Conservation (phyloP, 2,797 vertebrate genomes). For the Halcyon badia region DNA sequence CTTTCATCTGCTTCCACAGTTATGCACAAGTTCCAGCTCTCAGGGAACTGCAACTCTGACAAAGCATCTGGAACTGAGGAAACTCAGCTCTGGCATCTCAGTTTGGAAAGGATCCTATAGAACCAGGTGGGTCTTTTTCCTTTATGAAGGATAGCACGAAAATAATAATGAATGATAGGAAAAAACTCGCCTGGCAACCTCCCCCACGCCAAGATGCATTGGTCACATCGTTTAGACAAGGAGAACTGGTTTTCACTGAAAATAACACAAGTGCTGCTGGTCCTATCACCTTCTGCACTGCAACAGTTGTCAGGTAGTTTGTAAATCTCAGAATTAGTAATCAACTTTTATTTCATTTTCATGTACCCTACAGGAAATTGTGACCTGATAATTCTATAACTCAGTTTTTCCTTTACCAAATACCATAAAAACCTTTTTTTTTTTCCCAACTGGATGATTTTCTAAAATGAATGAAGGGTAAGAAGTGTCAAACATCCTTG, state of each 20-base stretch:
- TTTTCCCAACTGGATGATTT: constrained; percentile 56
- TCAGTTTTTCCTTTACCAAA: constrained; percentile 7
- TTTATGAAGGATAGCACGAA: background rate
- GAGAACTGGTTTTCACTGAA: constrained; percentile 4
- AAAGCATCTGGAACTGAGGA: background rate
- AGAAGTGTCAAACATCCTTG: constrained; percentile 66
- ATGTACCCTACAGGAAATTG: constrained; percentile 55
- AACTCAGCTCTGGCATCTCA: background rate
- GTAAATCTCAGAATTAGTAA: constrained; percentile 25
- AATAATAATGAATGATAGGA: background rate
- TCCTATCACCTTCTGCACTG: background rate
- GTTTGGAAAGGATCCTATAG: background rate
- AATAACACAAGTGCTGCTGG: background rate
- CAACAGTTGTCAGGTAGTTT: background rate
- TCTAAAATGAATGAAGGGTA: constrained; percentile 51
- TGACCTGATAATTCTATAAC: constrained; percentile 46
- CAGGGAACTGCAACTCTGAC: constrained; percentile 23
- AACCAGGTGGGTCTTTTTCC: background rate
- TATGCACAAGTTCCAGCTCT: constrained; percentile 5
- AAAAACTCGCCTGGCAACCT: background rate
- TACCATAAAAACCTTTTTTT: constrained; percentile 52
- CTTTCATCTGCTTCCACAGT: constrained; percentile 68
- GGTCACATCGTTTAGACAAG: background rate
- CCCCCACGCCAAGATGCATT: background rate
- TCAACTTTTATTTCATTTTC: constrained; percentile 44